Conservation (phyloP, 2,888 invertebrate species). For the Nemapogon koenigi region DNA sequence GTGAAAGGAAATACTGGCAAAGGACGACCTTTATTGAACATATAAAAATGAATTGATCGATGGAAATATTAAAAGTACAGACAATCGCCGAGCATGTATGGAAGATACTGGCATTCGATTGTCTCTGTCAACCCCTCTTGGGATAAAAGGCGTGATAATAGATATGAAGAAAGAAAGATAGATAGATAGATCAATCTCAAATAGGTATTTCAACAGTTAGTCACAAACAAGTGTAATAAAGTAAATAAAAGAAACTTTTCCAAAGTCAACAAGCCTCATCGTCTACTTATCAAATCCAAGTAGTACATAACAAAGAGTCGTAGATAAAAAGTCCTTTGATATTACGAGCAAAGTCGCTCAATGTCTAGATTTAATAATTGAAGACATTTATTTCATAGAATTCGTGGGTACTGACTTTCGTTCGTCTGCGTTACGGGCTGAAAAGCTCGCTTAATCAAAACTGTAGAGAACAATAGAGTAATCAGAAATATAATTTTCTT, state of each 20-base stretch:
- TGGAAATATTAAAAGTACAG: no score
- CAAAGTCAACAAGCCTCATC: no score
- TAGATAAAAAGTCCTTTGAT: no score
- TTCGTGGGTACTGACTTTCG: conserved; percentile 6
- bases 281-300: no score
- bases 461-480: conserved; percentile 41
- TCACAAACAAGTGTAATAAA: neutral
- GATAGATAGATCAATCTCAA: neutral
- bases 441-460: conserved; percentile 42
- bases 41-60: no score
- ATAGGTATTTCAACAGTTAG: neutral
- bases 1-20: no score
- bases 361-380: conserved; percentile 5
- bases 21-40: no score
- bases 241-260: no score
- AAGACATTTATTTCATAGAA: conserved; percentile 3
- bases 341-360: neutral
- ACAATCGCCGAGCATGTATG: no score
- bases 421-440: conserved; percentile 5
- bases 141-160: neutral
- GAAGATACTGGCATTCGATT: no score
- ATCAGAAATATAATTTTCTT: conserved; percentile 51
- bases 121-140: no score
- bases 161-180: neutral
- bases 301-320: no score